Evolutionary conservation across 64 coral and sea anemone genomes (phyloP), one percentile per base, ranked within the genome.

Genomic region (Montipora foliosa): DNA sequence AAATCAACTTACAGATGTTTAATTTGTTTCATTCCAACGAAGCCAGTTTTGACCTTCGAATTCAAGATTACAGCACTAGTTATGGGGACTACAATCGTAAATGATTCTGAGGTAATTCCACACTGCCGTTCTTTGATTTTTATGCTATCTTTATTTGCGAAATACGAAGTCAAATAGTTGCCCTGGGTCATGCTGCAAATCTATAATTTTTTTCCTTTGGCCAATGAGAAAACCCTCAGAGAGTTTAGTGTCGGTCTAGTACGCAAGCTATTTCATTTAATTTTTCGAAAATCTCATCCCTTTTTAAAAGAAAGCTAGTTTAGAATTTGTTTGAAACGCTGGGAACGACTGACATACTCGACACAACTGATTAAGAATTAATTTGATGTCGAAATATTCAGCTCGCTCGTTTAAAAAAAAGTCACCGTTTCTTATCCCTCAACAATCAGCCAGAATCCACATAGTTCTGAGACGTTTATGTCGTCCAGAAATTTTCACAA

Each of bases 321-420:
- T 71, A 24, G 8, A 4, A 22, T 59, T 8, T 71, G 47, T 22
- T 6, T 72, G 68, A 46, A 71, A 45, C 66, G 11, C 17, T 50
- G 1, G 11, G 67, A 86, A 84, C 9, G 61, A 51, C 22, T 86
- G 6, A 2, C 64, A 71, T 44, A 19, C 16, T 11, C 82, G 82
- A 86, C 62, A 51, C 20, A 86, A 22, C 82, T 86, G 20, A 86
- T 86, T 86, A 86, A 86, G 62, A 86, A 86, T 86, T 86, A 24
- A 86, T 86, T 86, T 71, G 45, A 50, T 22, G 10, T 13, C 48
- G 47, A 68, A 72, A 86, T 71, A 86, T 49, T 86, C 8, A 2
- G 45, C 17, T 84, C 15, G 81, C 45, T 78, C 6, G 14, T 78
- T 72, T 71, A 49, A 19, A 64, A 14, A 64, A 14, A 16, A 49